phyloP scores from a whole-genome alignment of 2,797 vertebrate genomes.

The Argyrosomus regius region DNA sequence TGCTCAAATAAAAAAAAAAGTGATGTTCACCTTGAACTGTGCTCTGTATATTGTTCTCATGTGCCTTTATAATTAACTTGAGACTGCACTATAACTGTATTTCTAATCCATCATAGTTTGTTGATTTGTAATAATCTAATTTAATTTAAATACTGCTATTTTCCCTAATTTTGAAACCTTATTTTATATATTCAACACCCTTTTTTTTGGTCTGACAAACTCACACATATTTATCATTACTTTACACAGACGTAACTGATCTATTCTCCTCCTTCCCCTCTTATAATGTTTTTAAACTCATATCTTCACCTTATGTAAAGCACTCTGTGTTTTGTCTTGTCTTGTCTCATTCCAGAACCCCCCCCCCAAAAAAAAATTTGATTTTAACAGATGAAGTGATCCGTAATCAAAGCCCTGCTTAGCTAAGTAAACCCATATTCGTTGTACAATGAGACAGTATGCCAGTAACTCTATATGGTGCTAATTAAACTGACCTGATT shows the following conservation, averaged over 20 bases:
- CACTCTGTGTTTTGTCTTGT: neutral
- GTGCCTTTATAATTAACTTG: too few species aligned
- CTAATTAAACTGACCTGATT: conserved; percentile 32
- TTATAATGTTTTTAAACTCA: neutral
- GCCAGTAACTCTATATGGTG: neutral
- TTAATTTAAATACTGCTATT: neutral
- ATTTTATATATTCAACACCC: too few species aligned
- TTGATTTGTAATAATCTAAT: neutral
- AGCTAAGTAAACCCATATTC: conserved; percentile 7
- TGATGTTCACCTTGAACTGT: neutral
- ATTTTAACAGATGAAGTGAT: conserved; percentile 1
- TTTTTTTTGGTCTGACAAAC: too few species aligned
- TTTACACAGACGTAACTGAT: too few species aligned
- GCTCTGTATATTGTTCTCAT: too few species aligned
- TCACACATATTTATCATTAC: too few species aligned
- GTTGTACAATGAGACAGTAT: conserved; percentile 3
- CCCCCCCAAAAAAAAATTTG: neutral
- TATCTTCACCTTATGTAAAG: neutral
- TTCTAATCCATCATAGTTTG: too few species aligned
- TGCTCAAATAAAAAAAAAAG: neutral
- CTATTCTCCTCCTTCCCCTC: too few species aligned
- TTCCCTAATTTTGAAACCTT: too few species aligned
- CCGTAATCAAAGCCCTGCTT: conserved; percentile 9
- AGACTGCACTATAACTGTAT: too few species aligned
- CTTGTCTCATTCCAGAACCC: neutral